phyloP scores from a whole-genome alignment of 2,113 vertebrate species.

The Hoplias malabaricus region DNA sequence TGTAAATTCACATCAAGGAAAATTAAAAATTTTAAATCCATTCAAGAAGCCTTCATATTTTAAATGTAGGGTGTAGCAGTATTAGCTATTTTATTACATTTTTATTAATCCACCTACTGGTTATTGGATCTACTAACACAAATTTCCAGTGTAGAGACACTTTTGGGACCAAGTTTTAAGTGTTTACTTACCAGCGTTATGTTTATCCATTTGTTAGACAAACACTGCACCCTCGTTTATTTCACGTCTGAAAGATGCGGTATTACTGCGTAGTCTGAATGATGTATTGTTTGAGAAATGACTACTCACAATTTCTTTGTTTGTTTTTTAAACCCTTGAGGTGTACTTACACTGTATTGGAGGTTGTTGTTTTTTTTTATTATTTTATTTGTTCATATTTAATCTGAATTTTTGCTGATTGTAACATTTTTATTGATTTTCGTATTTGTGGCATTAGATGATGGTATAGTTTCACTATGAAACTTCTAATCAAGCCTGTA shows the following conservation, averaged over 20 bases:
- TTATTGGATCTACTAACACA: background rate
- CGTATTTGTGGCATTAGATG: slow-evolving; percentile 28
- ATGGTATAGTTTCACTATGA: slow-evolving; percentile 17
- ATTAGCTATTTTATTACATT: background rate
- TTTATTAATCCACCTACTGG: background rate
- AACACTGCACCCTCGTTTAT: background rate
- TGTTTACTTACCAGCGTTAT: slow-evolving; percentile 36
- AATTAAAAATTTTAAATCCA: background rate
- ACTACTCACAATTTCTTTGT: slow-evolving; percentile 27
- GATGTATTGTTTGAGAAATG: background rate
- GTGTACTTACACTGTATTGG: slow-evolving; percentile 42
- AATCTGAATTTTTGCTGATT: slow-evolving; percentile 31
- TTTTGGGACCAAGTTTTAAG: slow-evolving; percentile 35
- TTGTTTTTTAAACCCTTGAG: too few species aligned
- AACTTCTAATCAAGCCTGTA: slow-evolving; percentile 2
- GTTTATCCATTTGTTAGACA: slow-evolving; percentile 1
- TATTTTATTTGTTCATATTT: slow-evolving; percentile 24
- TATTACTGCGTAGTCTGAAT: background rate
- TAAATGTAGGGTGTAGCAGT: slow-evolving; percentile 13
- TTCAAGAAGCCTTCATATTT: background rate
- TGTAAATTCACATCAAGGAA: background rate
- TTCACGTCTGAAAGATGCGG: background rate
- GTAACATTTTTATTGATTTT: slow-evolving; percentile 3
- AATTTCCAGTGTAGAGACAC: background rate
- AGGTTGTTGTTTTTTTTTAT: background rate